Conservation (phyloP, 2,797 vertebrate genomes). For the Rhynchonycteris naso region DNA sequence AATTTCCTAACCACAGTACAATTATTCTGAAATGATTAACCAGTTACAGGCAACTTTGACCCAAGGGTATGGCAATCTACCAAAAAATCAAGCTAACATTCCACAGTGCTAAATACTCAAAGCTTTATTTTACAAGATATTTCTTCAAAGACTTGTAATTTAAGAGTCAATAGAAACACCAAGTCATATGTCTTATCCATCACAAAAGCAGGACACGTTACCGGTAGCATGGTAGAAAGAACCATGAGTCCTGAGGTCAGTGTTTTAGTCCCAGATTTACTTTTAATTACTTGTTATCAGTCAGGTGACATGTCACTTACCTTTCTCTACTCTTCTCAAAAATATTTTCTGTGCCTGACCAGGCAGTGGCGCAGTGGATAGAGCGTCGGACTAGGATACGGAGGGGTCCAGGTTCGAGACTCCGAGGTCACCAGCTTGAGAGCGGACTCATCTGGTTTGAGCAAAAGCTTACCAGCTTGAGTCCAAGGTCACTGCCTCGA, state of each 20-base stretch:
- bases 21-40: conserved; percentile 55
- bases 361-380: no score
- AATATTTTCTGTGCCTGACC: no score
- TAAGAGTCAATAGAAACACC: conserved; percentile 25
- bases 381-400: no score
- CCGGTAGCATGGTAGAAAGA: background rate
- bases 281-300: conserved; percentile 30
- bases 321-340: conserved; percentile 25
- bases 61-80: conserved; percentile 11
- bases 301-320: background rate
- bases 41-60: background rate
- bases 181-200: background rate
- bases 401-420: no score
- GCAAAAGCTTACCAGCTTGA: no score
- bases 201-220: background rate
- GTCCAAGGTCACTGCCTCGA: no score
- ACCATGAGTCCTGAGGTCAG: background rate
- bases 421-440: no score
- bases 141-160: conserved; percentile 43
- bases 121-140: conserved; percentile 61
- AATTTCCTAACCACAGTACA: conserved; percentile 19
- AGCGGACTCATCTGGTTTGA: no score
- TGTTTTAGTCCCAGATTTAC: background rate
- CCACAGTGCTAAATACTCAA: conserved; percentile 5
- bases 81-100: background rate